phyloP scores from a whole-genome alignment of 2,113 vertebrate species.

The Pelodiscus sinensis region DNA sequence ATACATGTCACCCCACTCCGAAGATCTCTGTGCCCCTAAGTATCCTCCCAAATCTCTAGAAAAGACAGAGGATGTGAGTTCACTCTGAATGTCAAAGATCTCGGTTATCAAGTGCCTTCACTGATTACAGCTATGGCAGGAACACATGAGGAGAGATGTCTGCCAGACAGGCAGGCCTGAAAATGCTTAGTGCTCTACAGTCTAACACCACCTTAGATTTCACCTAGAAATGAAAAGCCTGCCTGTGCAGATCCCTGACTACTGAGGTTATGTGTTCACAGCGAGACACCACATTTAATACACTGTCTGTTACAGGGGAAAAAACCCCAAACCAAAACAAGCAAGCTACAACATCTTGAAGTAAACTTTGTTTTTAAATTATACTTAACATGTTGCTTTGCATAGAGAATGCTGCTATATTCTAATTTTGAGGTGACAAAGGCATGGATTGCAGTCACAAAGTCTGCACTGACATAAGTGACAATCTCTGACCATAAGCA shows the following conservation, averaged over 20 bases:
- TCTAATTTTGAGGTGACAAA: not conserved
- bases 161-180: not conserved
- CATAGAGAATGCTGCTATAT: not conserved
- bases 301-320: not conserved
- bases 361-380: not conserved
- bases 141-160: not conserved
- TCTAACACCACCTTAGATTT: constrained; percentile 5
- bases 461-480: not conserved
- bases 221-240: not conserved
- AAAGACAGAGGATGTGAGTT: not conserved
- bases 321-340: not conserved
- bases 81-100: not conserved
- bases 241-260: not conserved
- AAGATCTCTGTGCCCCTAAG: not conserved
- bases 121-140: not conserved
- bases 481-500: not conserved
- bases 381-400: not conserved
- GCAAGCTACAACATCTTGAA: not conserved
- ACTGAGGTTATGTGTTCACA: not conserved
- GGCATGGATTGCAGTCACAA: not conserved
- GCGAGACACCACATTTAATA: not conserved
- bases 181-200: constrained; percentile 24
- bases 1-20: not conserved
- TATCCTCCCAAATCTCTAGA: not conserved
- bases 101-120: not conserved